Evolutionary conservation across 2,888 invertebrate genomes (phyloP), one percentile per base, ranked within the genome.

Genomic region (Halocaridina rubra): DNA sequence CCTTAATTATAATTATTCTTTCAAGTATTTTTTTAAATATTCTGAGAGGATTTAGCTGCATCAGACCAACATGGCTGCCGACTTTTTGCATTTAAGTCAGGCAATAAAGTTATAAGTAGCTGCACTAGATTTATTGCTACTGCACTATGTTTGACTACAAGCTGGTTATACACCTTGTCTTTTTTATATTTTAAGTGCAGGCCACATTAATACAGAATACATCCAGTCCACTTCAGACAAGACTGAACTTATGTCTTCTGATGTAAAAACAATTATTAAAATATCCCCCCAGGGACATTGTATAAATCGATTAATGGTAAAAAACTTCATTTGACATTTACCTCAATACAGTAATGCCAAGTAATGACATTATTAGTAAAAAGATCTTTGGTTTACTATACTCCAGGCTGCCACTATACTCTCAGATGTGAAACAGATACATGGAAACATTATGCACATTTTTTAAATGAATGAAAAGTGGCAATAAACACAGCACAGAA

Each of bases 31-130:
- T 8, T 69, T n/a, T 69, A 69, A 32, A 69, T 32, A 69, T 69
- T 79, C 80, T 78, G 82, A 84, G 82, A 77, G 72, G 19, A 64
- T 84, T 77, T 84, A 84, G 82, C 82, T 84, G 82, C 82, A 78
- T 82, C 59, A 71, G 57, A 72, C 78, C 72, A 78, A 76, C 69
- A 77, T 78, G 67, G 82, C 82, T 84, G 82, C 78, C 78, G 72
- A 76, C 72, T 84, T 53, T 57, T 61, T 59, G 39, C 80, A 80
- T 29, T n/a, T n/a, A n/a, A n/a, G n/a, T n/a, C n/a, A 72, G 59
- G 72, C 32, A 59, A 59, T 46, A 59, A 32, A 59, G 72, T 32
- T 30, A 29, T 57, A 61, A 80, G 19, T 80, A 80, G 80, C 80
- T 80, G 80, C 72, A 72, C 76, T 61, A 61, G 59, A 77, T 69